These are phyloP conservation scores for Callyntrura sp. DNA, from an alignment of 2,888 invertebrate genomes.

Conservation along the genomic window DNA sequence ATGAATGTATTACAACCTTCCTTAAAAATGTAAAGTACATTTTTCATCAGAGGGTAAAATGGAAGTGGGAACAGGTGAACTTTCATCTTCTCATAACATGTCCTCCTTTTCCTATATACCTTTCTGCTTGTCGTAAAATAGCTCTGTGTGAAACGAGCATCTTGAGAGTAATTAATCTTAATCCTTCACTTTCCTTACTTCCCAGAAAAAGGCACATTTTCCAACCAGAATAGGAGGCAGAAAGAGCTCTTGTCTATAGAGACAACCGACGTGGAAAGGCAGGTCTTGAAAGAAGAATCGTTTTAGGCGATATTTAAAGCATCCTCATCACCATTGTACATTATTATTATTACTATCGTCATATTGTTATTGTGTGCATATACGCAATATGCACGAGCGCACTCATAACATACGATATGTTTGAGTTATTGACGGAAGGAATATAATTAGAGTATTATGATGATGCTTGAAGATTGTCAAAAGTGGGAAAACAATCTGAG, in stretches of 20 bases:
- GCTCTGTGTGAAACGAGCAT: slow-evolving; percentile 67
- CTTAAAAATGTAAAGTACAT: not conserved
- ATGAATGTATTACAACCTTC: not conserved
- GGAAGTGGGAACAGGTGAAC: not conserved
- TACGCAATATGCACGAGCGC: not conserved
- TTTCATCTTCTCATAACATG: slow-evolving; percentile 36
- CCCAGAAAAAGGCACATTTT: not conserved
- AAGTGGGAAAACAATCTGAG: not conserved
- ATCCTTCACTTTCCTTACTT: slow-evolving; percentile 53
- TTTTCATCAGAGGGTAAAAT: not conserved
- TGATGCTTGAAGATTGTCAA: not conserved
- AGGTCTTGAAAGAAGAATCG: not conserved
- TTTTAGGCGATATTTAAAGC: slow-evolving; percentile 21
- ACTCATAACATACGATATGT: not conserved
- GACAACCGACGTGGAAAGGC: not conserved
- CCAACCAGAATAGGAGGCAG: too few relatives aligned
- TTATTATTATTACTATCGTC: not conserved
- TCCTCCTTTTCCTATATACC: not conserved
- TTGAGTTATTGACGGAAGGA: not conserved
- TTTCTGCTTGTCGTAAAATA: not conserved
- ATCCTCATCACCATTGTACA: not conserved
- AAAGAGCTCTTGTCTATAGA: not conserved
- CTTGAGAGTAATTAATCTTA: slow-evolving; percentile 78
- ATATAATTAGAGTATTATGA: not conserved
- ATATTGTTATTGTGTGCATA: not conserved